Conservation (phyloP, 2,888 invertebrate genomes). For the Aleiodes alternator region DNA sequence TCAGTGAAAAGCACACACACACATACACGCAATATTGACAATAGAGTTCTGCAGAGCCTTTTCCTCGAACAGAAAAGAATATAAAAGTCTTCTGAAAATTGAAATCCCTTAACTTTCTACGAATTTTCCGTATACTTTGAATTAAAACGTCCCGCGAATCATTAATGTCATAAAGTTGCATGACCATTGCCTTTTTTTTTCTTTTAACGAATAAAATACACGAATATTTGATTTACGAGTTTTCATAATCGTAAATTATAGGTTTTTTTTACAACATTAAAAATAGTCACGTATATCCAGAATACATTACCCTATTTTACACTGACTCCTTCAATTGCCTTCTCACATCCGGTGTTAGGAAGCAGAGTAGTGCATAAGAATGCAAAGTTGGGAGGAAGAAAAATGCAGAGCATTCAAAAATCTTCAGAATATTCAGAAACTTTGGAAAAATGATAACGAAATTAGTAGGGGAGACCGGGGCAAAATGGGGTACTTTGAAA, state of each 20-base stretch:
- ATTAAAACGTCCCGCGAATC: no score
- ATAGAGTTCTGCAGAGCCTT: no score
- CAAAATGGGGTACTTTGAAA: no score
- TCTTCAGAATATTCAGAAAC: no score
- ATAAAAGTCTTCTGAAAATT: no score
- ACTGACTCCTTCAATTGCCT: neutral
- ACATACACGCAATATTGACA: no score
- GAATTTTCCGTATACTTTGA: no score
- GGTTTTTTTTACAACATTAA: neutral
- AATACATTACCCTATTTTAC: constrained; percentile 5
- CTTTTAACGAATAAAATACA: neutral
- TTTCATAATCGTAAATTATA: neutral
- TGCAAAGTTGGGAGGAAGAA: neutral
- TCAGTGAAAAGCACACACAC: no score
- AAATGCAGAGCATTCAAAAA: neutral
- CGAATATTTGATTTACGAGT: neutral
- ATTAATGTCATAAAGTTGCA: neutral
- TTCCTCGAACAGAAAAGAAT: no score
- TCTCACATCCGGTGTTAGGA: neutral
- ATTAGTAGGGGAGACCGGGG: no score
- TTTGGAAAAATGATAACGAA: no score
- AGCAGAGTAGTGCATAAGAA: constrained; percentile 10
- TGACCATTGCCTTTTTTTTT: neutral
- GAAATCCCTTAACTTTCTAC: no score
- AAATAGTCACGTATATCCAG: constrained; percentile 10